Percentiles rank a stretch among this genome's conserved stretches.
These are phyloP conservation scores for Cichladusa arquata DNA, from an alignment of 2,113 vertebrate genomes.

Conservation along the genomic window DNA sequence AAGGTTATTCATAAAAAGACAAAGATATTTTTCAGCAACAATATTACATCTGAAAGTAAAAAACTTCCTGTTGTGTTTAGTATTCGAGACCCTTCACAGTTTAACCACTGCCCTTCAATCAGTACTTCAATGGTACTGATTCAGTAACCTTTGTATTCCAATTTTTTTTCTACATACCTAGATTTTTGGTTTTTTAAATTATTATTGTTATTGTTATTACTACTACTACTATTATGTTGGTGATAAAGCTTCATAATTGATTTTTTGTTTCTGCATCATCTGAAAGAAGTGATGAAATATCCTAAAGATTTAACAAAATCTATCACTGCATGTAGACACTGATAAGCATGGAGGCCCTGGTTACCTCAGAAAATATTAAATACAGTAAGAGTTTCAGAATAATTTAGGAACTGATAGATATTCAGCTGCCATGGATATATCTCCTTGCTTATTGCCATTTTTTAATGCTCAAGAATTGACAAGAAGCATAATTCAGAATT, in stretches of 20 bases:
- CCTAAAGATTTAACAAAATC: background rate
- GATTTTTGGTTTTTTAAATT: background rate
- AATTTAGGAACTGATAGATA: background rate
- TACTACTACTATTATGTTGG: background rate
- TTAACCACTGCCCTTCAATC: background rate
- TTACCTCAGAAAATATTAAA: background rate
- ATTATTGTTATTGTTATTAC: background rate
- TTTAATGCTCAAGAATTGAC: too few relatives aligned
- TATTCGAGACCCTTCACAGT: background rate
- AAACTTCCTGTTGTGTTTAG: background rate
- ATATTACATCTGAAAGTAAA: background rate
- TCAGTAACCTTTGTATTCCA: background rate
- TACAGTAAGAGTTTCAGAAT: background rate
- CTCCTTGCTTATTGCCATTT: too few relatives aligned
- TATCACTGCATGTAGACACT: background rate
- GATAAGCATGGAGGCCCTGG: background rate
- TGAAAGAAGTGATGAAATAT: background rate
- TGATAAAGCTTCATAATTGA: background rate
- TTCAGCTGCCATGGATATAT: background rate
- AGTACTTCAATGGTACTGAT: background rate
- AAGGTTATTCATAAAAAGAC: background rate
- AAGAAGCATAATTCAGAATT: too few relatives aligned
- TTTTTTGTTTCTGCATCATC: background rate
- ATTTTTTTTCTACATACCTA: rapidly evolving
- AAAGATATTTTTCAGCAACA: background rate